Evolutionary conservation across 2,888 invertebrate species (phyloP), one percentile per base, ranked within the genome.

Genomic region (Patella depressa): DNA sequence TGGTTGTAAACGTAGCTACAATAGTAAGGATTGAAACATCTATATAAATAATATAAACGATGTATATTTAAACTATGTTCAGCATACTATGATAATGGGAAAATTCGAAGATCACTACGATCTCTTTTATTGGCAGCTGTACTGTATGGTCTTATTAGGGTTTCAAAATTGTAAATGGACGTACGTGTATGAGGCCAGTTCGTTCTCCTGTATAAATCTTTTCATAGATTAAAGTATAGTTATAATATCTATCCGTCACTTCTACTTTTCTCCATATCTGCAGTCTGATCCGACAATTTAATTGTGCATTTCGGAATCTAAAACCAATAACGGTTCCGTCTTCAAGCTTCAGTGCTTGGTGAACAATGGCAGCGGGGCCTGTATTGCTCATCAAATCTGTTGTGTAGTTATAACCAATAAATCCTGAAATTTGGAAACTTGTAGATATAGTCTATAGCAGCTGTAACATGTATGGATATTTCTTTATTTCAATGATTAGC

Each of bases 391-490:
- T 65, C 65, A 24, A 24, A 19, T 65, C 7, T 12, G 19, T 24
- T 24, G 65, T 24, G 24, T 65, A 65, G 24, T 24, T 65, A 65
- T 65, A 65, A 24, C 65, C 65, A 65, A 65, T 65, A 19, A 65
- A 65, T 65, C 65, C 65, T 65, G 14, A 9, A 65, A 19, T 65
- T 24, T 65, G 9, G 45, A 45, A 45, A 45, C 45, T 7, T 45
- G 45, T 45, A 45, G 45, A 7, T 45, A 45, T 9, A 45, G 45
- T 45, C 45, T 45, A 34, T 34, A 34, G 34, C 4, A 34, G 4
- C 34, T 34, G 34, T 34, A 34, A 34, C 34, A 34, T 4, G 3
- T 5, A 34, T 34, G 4, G 34, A 7, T 34, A 34, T 34, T 34
- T 29, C 29, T 29, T 29, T 34, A 34, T 34, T 34, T 34, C 7